Evolutionary conservation across 2,888 invertebrate genomes (phyloP).

Genomic region (Trisateles emortualis): DNA sequence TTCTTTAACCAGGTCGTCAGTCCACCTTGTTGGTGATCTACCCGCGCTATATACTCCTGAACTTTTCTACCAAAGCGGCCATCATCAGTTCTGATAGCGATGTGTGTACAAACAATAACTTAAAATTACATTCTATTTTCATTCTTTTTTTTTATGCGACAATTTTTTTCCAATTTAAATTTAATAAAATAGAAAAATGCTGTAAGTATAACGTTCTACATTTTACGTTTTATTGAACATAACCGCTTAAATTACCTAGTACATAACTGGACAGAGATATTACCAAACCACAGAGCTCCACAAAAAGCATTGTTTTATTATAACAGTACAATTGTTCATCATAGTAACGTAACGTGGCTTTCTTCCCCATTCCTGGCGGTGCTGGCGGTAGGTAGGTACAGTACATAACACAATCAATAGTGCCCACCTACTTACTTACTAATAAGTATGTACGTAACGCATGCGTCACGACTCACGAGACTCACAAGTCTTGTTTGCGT

Average conservation of each 20-base stretch:
- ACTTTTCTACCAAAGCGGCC: too few species aligned
- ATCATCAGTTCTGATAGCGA: too few species aligned
- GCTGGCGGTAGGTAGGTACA: too few species aligned
- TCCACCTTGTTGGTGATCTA: too few species aligned
- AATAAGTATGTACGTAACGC: slow-evolving; percentile 54
- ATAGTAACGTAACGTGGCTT: slow-evolving; percentile 42
- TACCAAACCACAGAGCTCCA: slow-evolving; percentile 11
- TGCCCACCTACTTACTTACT: slow-evolving; percentile 8
- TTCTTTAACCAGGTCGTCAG: too few species aligned
- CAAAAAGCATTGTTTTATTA: slow-evolving; percentile 24
- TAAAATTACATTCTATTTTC: too few species aligned
- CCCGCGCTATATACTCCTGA: too few species aligned
- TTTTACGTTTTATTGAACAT: slow-evolving; percentile 1
- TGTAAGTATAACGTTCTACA: background rate
- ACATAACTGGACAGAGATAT: slow-evolving; percentile 6
- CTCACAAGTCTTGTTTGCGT: slow-evolving; percentile 50
- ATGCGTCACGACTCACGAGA: slow-evolving; percentile 57
- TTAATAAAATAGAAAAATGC: too few species aligned
- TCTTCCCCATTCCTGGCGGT: slow-evolving; percentile 45
- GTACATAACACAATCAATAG: slow-evolving; percentile 30
- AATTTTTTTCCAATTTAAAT: too few species aligned
- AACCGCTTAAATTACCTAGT: slow-evolving; percentile 1
- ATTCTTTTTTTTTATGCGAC: too few species aligned
- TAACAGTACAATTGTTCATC: slow-evolving; percentile 12
- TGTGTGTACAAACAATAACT: too few species aligned